Conservation (phyloP, 2,797 vertebrate genomes). For the Tenualosa thibaudeaui region DNA sequence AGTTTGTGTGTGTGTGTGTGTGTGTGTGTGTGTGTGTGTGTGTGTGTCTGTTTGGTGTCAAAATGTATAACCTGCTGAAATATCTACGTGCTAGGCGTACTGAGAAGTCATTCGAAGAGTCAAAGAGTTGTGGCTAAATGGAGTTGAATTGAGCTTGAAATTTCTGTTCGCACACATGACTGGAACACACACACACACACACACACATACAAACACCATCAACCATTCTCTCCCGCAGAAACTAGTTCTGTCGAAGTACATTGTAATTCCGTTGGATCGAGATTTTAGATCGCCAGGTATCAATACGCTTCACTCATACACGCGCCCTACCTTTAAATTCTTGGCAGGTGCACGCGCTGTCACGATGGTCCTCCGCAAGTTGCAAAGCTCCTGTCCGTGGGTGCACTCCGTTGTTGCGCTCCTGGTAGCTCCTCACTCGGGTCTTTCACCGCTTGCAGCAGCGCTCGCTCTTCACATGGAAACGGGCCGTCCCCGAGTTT, state of each 20-base stretch:
- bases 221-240: too few relatives aligned
- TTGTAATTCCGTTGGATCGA: too few relatives aligned
- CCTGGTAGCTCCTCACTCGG: conserved; percentile 10
- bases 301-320: not conserved
- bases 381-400: not conserved
- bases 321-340: not conserved
- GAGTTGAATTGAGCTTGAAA: too few relatives aligned
- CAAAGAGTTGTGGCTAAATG: too few relatives aligned
- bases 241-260: not conserved
- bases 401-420: conserved; percentile 12
- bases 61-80: not conserved
- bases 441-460: conserved; percentile 33
- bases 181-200: too few relatives aligned
- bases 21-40: not conserved
- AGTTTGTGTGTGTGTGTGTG: not conserved
- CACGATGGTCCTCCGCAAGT: not conserved
- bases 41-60: not conserved
- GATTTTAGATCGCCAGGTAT: too few relatives aligned
- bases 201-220: not conserved
- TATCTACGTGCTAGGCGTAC: too few relatives aligned
- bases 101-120: too few relatives aligned
- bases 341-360: conserved; percentile 65
- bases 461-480: conserved; percentile 43
- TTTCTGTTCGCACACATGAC: not conserved
- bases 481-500: conserved; percentile 60